These are phyloP conservation scores for Drosophila varians DNA, from an alignment of 1,140 invertebrate genomes.

Conservation along the genomic window DNA sequence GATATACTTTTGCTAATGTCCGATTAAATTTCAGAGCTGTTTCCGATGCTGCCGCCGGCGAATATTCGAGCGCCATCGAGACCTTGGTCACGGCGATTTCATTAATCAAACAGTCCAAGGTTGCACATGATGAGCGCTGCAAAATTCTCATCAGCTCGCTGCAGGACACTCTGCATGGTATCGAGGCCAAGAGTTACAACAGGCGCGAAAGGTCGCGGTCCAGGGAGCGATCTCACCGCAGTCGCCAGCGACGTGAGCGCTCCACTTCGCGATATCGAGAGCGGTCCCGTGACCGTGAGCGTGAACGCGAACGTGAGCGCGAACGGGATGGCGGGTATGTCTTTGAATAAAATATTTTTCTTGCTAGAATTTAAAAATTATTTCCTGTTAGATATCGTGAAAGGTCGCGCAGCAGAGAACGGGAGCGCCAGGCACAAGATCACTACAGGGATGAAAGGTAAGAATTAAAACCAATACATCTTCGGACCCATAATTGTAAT, in stretches of 20 bases:
- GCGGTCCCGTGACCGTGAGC: conserved; percentile 87
- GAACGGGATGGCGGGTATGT: conserved; percentile 86
- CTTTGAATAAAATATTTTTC: not conserved
- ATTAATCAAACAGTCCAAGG: conserved; percentile 99
- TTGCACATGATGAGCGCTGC: conserved; percentile 98
- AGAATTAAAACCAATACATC: conserved; percentile 18
- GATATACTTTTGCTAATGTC: not conserved
- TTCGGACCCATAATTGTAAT: not conserved
- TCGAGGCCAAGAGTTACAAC: conserved; percentile 80
- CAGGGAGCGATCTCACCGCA: conserved; percentile 89
- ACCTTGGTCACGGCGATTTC: conserved; percentile 99
- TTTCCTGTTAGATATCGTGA: conserved; percentile 84
- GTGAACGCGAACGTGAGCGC: conserved; percentile 88
- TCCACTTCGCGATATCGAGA: conserved; percentile 91
- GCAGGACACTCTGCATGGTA: conserved; percentile 96
- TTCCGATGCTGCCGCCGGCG: conserved; percentile 97
- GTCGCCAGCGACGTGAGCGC: conserved; percentile 89
- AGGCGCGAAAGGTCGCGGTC: conserved; percentile 87
- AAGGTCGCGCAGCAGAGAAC: conserved; percentile 85
- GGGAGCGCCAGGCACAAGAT: conserved; percentile 85
- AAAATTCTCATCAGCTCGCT: conserved; percentile 98
- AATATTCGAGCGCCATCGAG: conserved; percentile 98
- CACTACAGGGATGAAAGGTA: conserved; percentile 91
- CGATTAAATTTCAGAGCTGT: conserved; percentile 88
- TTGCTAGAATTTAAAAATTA: not conserved